Conservation (phyloP, 2,888 invertebrate genomes). For the Sycophila texana region DNA sequence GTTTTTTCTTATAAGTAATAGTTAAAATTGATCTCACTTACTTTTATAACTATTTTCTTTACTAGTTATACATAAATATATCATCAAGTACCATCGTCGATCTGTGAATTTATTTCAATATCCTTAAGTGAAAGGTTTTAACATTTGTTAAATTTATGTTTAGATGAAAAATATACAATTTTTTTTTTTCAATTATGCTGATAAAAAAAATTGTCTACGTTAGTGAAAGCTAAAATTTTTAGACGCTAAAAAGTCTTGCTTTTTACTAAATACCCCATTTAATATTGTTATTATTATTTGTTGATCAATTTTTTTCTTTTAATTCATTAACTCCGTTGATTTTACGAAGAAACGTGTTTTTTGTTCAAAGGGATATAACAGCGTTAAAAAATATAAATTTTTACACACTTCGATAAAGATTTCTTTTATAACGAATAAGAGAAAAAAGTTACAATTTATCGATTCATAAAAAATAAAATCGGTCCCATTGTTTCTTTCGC, state of each 20-base stretch:
- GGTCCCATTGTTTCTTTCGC: conserved; percentile 40
- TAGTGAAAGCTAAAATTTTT: conserved; percentile 32
- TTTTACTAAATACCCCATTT: not conserved
- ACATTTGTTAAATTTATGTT: conserved; percentile 10
- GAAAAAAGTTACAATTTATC: conserved; percentile 23
- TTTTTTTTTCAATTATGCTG: conserved; percentile 5
- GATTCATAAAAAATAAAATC: conserved; percentile 34
- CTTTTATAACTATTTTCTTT: conserved; percentile 22
- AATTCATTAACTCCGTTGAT: not conserved
- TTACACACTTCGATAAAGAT: conserved; percentile 11
- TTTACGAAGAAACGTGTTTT: conserved; percentile 10
- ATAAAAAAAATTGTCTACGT: conserved; percentile 4
- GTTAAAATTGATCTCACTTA: conserved; percentile 24
- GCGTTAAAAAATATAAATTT: conserved; percentile 47
- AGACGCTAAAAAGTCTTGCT: conserved; percentile 21
- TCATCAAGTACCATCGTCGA: conserved; percentile 30
- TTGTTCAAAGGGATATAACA: conserved; percentile 37
- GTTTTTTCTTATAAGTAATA: not conserved
- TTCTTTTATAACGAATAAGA: conserved; percentile 25
- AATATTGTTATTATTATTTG: conserved; percentile 23
- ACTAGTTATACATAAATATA: conserved; percentile 27
- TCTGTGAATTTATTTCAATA: conserved; percentile 21
- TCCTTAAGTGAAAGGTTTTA: conserved; percentile 31
- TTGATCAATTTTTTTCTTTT: conserved; percentile 5
- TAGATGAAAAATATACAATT: conserved; percentile 15